A percentile compares a stretch with the other conserved stretches of the same genome.
Evolutionary conservation across 2,888 invertebrate genomes (phyloP).

Genomic region (Parnassius mnemosyne): DNA sequence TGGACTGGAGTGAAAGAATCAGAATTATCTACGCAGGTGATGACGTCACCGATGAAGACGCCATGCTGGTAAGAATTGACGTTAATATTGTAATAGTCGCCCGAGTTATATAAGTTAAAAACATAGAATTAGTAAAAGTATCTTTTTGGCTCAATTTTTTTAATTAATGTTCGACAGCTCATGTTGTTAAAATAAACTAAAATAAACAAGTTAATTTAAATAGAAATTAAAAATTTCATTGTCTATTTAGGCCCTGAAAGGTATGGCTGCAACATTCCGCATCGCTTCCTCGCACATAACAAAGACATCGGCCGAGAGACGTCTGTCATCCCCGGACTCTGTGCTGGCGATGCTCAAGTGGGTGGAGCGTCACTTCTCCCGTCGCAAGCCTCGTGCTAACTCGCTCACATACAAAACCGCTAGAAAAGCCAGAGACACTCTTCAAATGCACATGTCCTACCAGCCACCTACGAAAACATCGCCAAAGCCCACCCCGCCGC

Average conservation of each 20-base stretch:
- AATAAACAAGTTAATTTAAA: too few relatives aligned
- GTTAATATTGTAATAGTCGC: too few relatives aligned
- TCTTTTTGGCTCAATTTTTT: too few relatives aligned
- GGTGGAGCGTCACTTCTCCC: constrained; percentile 91
- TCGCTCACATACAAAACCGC: constrained; percentile 82
- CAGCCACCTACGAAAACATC: constrained; percentile 63
- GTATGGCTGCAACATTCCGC: constrained; percentile 96
- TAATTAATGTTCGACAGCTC: too few relatives aligned
- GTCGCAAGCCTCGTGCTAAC: constrained; percentile 87
- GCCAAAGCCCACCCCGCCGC: constrained; percentile 58
- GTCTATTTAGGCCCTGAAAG: constrained; percentile 87
- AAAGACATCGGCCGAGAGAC: constrained; percentile 92
- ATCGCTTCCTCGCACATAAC: constrained; percentile 92
- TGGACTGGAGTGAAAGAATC: constrained; percentile 95
- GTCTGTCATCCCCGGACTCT: constrained; percentile 93
- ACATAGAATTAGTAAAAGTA: too few relatives aligned
- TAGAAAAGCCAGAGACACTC: constrained; percentile 83
- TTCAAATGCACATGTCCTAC: constrained; percentile 89
- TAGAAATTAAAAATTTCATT: neutral
- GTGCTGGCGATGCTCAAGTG: constrained; percentile 94
- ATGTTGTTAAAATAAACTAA: too few relatives aligned
- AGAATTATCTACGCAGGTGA: constrained; percentile 94
- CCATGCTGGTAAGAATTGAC: constrained; percentile 86
- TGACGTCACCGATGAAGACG: constrained; percentile 94
- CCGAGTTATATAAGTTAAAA: too few relatives aligned